Evolutionary conservation across 2,888 invertebrate species (phyloP), one percentile per base, ranked within the genome.

Genomic region (Frankliniella intonsa): DNA sequence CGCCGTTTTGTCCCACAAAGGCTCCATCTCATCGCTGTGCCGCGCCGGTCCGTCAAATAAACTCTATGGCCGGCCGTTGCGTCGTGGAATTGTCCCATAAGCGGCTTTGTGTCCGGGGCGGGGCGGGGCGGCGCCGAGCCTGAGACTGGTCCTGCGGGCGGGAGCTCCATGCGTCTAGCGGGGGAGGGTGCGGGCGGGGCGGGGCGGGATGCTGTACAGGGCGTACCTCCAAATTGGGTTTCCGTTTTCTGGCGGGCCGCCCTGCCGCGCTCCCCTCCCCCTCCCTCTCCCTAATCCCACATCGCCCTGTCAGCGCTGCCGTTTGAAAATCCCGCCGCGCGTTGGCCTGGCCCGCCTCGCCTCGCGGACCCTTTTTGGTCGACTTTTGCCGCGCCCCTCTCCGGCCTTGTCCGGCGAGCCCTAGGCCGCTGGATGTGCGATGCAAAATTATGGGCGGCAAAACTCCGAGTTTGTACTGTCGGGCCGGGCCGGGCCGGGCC

Each of bases 171-270:
- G 69, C 69, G 69, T 25, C 17, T 14, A 7, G 55, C 14, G 55
- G 55, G 17, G 14, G 55, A 19, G 5, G 55, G 55, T 14, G 55
- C 14, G 55, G 55, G 55, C 55, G 55, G 14, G 55, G 55, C 55
- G 55, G 55, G 55, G 55, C 55, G 55, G 14, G 55, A 7, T 7
- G 55, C 2, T 12, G 55, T 17, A 17, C 55, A 19, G 55, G 17
- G 55, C 17, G 69, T 12, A 22, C 69, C 69, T 76, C 69, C 62
- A 62, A 62, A 62, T 62, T 62, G 62, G 62, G 62, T 62, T 62
- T 62, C 19, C 62, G 62, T 7, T 62, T 11, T 62, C 17, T 7
- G 19, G 7, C 62, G 14, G 14, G 62, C 62, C 1, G 62, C 22
- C 19, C 69, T 55, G 55, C 62, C 14, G 62, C 1, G 11, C 62